phyloP scores from a whole-genome alignment of 2,797 vertebrate genomes.

The Microtus californicus region DNA sequence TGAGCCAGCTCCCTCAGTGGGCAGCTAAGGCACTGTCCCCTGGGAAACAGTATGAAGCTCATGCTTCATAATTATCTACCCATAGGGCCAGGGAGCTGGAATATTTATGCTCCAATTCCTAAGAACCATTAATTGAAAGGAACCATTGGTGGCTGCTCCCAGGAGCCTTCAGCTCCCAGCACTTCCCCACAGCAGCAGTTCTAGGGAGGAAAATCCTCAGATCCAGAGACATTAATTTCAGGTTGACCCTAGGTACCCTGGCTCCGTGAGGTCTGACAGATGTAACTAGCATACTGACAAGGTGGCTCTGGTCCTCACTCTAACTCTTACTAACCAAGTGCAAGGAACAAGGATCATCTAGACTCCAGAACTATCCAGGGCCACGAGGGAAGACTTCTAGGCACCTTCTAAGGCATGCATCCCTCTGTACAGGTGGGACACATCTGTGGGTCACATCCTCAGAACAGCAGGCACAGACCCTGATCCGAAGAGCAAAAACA shows the following conservation, averaged over 20 bases:
- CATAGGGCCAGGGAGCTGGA: not conserved
- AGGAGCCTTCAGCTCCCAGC: not conserved
- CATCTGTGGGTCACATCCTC: not conserved
- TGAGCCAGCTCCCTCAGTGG: not conserved
- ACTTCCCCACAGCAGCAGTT: not conserved
- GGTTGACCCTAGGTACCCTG: not conserved
- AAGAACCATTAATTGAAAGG: constrained; percentile 17
- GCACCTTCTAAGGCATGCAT: not conserved
- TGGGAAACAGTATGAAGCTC: not conserved
- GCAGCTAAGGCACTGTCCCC: not conserved
- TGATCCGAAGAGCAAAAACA: not conserved
- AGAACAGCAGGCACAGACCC: not conserved
- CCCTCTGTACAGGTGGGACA: not conserved
- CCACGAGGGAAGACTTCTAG: not conserved
- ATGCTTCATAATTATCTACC: not conserved
- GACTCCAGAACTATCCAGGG: not conserved
- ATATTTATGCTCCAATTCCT: constrained; percentile 58
- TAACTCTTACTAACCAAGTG: not conserved
- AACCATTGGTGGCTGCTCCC: not conserved
- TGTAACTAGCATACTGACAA: not conserved
- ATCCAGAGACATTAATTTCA: not conserved
- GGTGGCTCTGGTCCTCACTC: not conserved
- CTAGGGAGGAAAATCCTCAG: not conserved
- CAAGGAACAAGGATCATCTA: not conserved
- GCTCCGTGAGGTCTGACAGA: not conserved